Base-by-base conservation (phyloP, 2,797 vertebrate genomes). In the Oceanodroma leucorhoa region DNA sequence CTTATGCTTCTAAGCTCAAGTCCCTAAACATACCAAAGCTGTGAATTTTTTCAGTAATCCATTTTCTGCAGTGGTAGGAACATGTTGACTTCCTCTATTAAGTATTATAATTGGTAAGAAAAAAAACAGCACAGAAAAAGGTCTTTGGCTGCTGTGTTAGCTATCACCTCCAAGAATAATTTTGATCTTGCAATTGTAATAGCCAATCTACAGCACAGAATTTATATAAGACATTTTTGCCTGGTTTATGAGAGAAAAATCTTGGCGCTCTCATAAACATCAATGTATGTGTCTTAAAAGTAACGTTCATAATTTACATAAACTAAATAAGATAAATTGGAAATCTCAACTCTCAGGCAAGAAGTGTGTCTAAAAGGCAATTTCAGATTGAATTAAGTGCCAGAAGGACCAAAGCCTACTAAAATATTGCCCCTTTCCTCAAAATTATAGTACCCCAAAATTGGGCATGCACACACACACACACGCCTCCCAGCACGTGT, bases 91-190 rank as follows among this genome's bases (percentile, higher is more conserved):
- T 96, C 90, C 48, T 87, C 87, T 94, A 82, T 90, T 93, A 94
- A 94, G 51, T 84, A 94, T 90, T 90, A 76, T 94, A 96, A 96
- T 76, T 93, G 85, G 43, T 83, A 83, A 94, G 61, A 30, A 79
- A 79, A 69, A 11, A 76, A 90, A 75, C 13, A 73, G 51, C 87
- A 87, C 16, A 83, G 75, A 75, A 92, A 92, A 96, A 96, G 76
- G 72, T 81, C 89, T 86, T 91, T 82, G 55, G 70, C 62, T 96
- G 82, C 71, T 72, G 5, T 66, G 76, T 79, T 88, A 90, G 76
- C 76, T 93, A 91, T 93, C 87, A 96, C 80, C 94, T 96, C 83
- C 77, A 91, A 95, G 72, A 93, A 90, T 88, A 90, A 93, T 91
- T 96, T 96, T 93, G 64, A 90, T 94, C 89, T 93, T 92, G 79